Evolutionary conservation across 2,797 vertebrate species (phyloP), one percentile per base, ranked within the genome.

Genomic region (Gambelia wislizenii): DNA sequence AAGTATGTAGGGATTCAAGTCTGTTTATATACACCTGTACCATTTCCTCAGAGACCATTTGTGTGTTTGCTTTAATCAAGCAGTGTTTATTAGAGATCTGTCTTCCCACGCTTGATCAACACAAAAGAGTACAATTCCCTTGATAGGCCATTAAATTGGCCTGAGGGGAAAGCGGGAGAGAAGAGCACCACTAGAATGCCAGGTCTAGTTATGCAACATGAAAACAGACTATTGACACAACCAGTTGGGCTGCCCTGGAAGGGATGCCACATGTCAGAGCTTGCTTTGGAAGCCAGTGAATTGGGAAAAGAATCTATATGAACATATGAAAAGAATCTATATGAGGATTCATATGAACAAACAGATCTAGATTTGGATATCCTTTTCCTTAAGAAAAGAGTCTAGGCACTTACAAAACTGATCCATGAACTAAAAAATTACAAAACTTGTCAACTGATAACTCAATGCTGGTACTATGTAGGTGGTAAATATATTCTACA

Each of bases 91-190:
- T 85, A 85, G 42, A 74, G 54, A 85, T 36, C 83, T 61, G 67
- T n/a, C 67, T 80, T 85, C 88, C 44, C 22, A 14, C 3, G 67
- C 54, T 59, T 86, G 78, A 89, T 82, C 78, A 86, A 86, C 78
- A 76, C n/a, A 76, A 86, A 89, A 52, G 36, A 52, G 56, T 54
- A 90, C 70, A 90, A 69, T 86, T 56, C 84, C 80, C 87, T 88
- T 83, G 80, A 42, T 33, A 56, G 59, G 30, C 36, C 36, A 86
- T 67, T 82, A 81, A 89, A 82, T 36, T 90, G 70, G 61, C 56
- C 84, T 44, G 39, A 83, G 36, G 59, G 49, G 84, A 80, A 76
- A 52, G n/a, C 1, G 7, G 70, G 75, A 81, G 69, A 77, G 33
- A 76, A 75, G 42, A 39, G 52, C 20, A 6, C 27, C 54, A 76